Evolutionary conservation across 1,140 invertebrate species (phyloP).

Genomic region (Sycophila sp.): DNA sequence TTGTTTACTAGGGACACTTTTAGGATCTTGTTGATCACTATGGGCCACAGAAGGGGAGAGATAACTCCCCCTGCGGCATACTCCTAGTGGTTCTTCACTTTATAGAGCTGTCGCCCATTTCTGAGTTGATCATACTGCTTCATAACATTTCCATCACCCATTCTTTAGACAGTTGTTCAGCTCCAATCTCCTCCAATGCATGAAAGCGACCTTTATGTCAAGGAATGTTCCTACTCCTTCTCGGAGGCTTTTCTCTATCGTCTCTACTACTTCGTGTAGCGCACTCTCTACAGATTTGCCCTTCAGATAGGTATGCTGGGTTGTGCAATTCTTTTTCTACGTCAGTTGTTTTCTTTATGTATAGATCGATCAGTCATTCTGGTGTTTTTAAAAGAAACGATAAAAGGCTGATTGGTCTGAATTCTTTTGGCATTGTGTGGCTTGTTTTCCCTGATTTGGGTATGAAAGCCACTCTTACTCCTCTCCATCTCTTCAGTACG

Average conservation of each 20-base stretch:
- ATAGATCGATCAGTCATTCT: slow-evolving; percentile 28
- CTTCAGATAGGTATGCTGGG: neutral
- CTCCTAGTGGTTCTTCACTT: too few species aligned
- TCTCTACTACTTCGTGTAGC: too few species aligned
- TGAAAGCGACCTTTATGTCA: too few species aligned
- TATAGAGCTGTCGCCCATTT: too few species aligned
- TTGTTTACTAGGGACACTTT: neutral
- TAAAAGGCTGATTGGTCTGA: slow-evolving; percentile 25
- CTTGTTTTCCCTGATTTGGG: slow-evolving; percentile 27
- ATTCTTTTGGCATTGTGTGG: slow-evolving; percentile 17
- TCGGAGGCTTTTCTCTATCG: too few species aligned
- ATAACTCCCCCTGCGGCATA: neutral
- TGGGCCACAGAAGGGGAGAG: neutral
- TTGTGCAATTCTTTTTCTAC: neutral
- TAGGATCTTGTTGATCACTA: neutral
- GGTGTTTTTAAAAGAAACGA: slow-evolving; percentile 24
- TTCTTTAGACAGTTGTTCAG: too few species aligned
- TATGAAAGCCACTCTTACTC: slow-evolving; percentile 24
- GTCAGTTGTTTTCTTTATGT: neutral
- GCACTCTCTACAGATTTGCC: too few species aligned
- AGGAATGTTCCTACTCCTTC: too few species aligned
- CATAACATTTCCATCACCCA: too few species aligned
- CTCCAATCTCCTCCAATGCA: too few species aligned
- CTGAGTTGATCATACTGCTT: too few species aligned
- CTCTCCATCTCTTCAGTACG: slow-evolving; percentile 4